A percentile compares a stretch with the other conserved stretches of the same genome.
phyloP scores from a whole-genome alignment of 2,888 invertebrate species.

The Altica lythri region DNA sequence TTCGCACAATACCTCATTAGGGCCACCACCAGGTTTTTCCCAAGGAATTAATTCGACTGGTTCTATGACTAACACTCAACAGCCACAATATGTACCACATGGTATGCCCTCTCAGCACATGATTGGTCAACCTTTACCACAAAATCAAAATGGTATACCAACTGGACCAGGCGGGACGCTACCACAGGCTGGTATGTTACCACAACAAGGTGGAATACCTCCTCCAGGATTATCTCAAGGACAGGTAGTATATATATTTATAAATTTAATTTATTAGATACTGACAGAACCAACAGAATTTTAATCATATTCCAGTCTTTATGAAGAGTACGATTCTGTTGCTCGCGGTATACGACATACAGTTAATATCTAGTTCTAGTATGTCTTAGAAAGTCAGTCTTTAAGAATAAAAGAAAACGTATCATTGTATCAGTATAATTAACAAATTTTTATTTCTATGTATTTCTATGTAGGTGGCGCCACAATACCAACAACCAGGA shows the following conservation, averaged over 20 bases:
- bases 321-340: too few species aligned
- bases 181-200: slow-evolving; percentile 1
- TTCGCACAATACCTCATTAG: slow-evolving; percentile 28
- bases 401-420: too few species aligned
- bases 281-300: too few species aligned
- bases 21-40: slow-evolving; percentile 30
- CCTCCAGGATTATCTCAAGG: slow-evolving; percentile 19
- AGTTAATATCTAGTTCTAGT: too few species aligned
- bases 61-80: slow-evolving; percentile 34
- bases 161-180: slow-evolving; percentile 4
- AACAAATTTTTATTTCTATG: too few species aligned
- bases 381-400: too few species aligned
- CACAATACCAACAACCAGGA: slow-evolving; percentile 33
- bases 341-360: too few species aligned
- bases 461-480: slow-evolving; percentile 28
- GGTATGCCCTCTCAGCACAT: slow-evolving; percentile 7
- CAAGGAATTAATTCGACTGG: slow-evolving; percentile 36
- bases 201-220: slow-evolving; percentile 7
- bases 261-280: background rate
- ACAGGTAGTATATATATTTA: slow-evolving; percentile 1
- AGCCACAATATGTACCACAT: slow-evolving; percentile 32
- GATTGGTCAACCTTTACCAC: background rate
- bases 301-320: too few species aligned
- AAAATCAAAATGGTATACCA: background rate
- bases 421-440: too few species aligned